Base-by-base conservation (phyloP, 2,888 invertebrate genomes). In the Lasius fuliginosus region DNA sequence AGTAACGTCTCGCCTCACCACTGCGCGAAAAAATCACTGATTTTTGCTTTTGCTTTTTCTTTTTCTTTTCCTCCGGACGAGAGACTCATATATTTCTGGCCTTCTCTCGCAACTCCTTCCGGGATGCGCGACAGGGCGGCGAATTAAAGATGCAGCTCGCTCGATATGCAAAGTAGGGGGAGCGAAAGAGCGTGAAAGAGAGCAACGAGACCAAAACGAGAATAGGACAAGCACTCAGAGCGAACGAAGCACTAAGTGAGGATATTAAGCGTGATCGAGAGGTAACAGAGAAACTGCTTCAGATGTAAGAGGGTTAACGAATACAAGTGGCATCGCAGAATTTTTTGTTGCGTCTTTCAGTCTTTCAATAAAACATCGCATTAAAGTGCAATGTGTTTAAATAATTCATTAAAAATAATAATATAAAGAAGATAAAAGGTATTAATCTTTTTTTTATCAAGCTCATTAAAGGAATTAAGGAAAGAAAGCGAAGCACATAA, bases 1-100 rank as follows among this genome's bases (percentile, higher is more conserved):
- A 93, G 91, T 91, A 92, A 92, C 83, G 79, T 83, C 86, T 79
- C 42, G 86, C 84, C 73, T 86, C 9, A 82, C 77, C 83, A 71
- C 74, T 62, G 79, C 53, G 82, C 79, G 79, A 85, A 88, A 23
- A 62, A 90, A 82, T 91, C 89, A 85, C 84, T 92, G 92, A 91
- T 92, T 92, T 92, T 92, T 91, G 85, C 89, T 86, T 83, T 58
- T 12, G 46, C 77, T 58, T 75, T 75, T 15, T 40, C 60, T 27
- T 30, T 27, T n/a, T 18, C 15, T 64, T 62, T 27, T 36, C 6
- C 8, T 23, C 11, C 36, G 11, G 27, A 46, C 3, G 79, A 60
- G 33, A 71, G 18, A 73, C 23, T 79, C 42, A 42, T 79, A 53
- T 53, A 79, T 79, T 71, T 69, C 42, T 30, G n/a, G 23, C 27